Conservation (phyloP, 2,113 vertebrate species). For the mouse (Mus musculus) region DNA sequence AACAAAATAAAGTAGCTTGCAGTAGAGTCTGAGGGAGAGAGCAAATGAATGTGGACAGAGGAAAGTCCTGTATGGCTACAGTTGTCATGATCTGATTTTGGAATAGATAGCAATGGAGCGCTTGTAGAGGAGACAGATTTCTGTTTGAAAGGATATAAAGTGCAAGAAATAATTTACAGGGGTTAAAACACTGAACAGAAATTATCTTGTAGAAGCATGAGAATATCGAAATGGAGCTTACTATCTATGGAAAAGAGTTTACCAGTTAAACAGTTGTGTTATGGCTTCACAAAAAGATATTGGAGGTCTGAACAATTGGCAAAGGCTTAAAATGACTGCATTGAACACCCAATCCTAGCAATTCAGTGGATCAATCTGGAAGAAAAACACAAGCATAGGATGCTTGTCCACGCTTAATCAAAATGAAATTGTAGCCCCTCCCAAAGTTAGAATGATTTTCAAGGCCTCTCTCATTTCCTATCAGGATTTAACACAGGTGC, state of each 20-base stretch:
- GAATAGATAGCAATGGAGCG: neutral
- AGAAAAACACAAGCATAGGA: neutral
- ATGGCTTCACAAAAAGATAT: neutral
- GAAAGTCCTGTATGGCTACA: neutral
- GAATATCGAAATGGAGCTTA: neutral
- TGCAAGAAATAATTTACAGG: neutral
- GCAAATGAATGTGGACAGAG: neutral
- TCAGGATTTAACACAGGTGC: neutral
- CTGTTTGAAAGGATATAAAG: neutral
- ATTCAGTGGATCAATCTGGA: neutral
- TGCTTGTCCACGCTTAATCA: neutral
- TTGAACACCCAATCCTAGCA: neutral
- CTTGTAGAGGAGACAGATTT: neutral
- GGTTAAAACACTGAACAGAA: neutral
- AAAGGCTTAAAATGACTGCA: conserved; percentile 1
- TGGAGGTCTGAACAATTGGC: neutral
- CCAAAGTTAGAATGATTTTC: neutral
- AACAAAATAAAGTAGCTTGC: neutral
- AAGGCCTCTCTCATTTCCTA: rapidly evolving
- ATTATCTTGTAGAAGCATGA: neutral
- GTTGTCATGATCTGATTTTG: neutral
- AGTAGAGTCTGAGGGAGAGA: neutral
- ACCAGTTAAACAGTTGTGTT: neutral
- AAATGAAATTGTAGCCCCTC: neutral
- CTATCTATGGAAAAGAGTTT: neutral